Conservation (phyloP, 2,113 vertebrate species). For the Falco punctatus region DNA sequence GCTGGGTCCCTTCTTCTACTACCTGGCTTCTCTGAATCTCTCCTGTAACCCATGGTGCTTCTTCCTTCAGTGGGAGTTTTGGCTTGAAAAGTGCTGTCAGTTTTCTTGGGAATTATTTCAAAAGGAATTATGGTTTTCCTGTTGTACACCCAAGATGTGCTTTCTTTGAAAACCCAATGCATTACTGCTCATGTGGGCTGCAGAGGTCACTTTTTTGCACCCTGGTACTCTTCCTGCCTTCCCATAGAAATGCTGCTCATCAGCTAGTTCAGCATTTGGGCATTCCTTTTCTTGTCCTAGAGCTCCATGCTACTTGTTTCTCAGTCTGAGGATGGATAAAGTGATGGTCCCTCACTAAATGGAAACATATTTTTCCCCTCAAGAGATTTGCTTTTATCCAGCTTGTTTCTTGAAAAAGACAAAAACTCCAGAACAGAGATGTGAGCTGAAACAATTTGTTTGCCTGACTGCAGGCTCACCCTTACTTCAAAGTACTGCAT, state of each 20-base stretch:
- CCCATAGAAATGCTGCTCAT: neutral
- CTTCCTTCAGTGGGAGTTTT: neutral
- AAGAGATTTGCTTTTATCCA: slow-evolving; percentile 20
- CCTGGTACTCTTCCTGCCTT: neutral
- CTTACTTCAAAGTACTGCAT: neutral
- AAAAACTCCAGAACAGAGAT: neutral
- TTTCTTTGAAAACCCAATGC: neutral
- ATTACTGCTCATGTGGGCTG: neutral
- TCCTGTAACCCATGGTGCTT: neutral
- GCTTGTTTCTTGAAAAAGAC: slow-evolving; percentile 10
- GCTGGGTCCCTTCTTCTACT: neutral
- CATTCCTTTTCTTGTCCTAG: neutral
- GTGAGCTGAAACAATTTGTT: neutral
- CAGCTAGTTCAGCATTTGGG: neutral
- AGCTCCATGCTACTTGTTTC: neutral
- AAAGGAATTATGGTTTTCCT: neutral
- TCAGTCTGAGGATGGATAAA: neutral
- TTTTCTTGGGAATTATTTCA: neutral
- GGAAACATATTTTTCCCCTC: slow-evolving; percentile 5
- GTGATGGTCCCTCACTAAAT: neutral
- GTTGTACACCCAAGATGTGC: neutral
- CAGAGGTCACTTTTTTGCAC: neutral
- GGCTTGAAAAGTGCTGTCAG: neutral
- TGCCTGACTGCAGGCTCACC: neutral
- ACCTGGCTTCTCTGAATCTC: neutral